Evolutionary conservation across 2,888 invertebrate genomes (phyloP).

Genomic region (Lobophora halterata): DNA sequence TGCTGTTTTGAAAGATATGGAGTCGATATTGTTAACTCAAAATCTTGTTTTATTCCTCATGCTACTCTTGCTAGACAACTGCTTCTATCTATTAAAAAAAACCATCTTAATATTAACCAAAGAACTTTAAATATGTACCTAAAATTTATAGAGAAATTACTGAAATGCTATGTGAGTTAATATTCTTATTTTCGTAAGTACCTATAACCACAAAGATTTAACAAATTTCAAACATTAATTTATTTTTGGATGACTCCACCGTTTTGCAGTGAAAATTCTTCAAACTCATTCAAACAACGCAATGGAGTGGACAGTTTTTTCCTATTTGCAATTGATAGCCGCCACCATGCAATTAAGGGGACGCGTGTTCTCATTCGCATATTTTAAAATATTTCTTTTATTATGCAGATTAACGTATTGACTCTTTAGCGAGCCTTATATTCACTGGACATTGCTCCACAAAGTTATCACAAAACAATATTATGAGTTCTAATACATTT

Average conservation of each 20-base stretch:
- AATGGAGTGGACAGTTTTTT: slow-evolving; percentile 74
- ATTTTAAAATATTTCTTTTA: slow-evolving; percentile 72
- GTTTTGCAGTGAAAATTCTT: slow-evolving; percentile 42
- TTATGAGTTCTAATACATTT: slow-evolving; percentile 13
- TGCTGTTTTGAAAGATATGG: slow-evolving; percentile 38
- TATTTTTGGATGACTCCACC: slow-evolving; percentile 13
- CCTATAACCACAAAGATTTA: too few relatives aligned
- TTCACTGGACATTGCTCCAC: slow-evolving; percentile 35
- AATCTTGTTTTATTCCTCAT: too few relatives aligned
- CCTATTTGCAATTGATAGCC: slow-evolving; percentile 75
- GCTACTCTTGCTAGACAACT: too few relatives aligned
- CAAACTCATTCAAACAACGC: slow-evolving; percentile 53
- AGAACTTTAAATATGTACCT: too few relatives aligned
- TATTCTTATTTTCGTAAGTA: slow-evolving; percentile 2
- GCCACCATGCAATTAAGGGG: slow-evolving; percentile 71
- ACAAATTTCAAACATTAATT: too few relatives aligned
- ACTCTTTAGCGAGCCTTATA: slow-evolving; percentile 46
- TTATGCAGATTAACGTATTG: slow-evolving; percentile 77
- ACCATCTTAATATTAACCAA: too few relatives aligned
- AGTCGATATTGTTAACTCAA: slow-evolving; percentile 37
- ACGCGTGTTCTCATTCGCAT: slow-evolving; percentile 53
- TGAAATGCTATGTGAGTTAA: too few relatives aligned
- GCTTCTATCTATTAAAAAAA: too few relatives aligned
- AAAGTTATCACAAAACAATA: slow-evolving; percentile 8
- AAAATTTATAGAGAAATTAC: too few relatives aligned